A percentile compares a stretch with the other conserved stretches of the same genome.
Conservation (phyloP, 2,113 vertebrate species). For the Onychostoma macrolepis region DNA sequence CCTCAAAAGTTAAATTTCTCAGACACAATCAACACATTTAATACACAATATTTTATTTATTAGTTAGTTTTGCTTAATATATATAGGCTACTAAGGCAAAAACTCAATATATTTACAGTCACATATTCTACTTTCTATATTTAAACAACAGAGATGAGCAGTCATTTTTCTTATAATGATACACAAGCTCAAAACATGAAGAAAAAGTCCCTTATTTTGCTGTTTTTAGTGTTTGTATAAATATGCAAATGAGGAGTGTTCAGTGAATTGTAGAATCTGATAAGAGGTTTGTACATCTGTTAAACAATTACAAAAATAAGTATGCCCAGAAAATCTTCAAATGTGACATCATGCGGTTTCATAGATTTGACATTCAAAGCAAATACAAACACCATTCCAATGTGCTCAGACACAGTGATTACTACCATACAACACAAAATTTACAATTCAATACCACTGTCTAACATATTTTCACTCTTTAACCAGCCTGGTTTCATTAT, state of each 20-base stretch:
- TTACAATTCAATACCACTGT: background rate
- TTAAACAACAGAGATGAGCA: background rate
- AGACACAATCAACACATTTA: background rate
- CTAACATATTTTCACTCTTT: background rate
- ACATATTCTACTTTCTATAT: background rate
- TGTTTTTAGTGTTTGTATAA: background rate
- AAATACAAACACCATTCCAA: background rate
- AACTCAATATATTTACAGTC: background rate
- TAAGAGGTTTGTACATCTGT: background rate
- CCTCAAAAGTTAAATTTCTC: background rate
- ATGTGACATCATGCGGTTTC: background rate
- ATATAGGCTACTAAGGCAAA: background rate
- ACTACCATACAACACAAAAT: background rate
- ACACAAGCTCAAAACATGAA: background rate
- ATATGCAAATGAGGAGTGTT: background rate
- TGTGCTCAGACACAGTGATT: background rate
- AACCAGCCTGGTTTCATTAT: background rate
- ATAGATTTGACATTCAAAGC: background rate
- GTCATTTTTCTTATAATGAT: background rate
- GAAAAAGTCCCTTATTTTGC: background rate
- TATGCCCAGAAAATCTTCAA: background rate
- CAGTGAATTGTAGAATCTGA: background rate
- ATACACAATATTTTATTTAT: background rate
- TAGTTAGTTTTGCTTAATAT: background rate
- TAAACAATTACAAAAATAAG: conserved; percentile 10